Percentiles rank a stretch among this genome's conserved stretches.
Conservation (phyloP, 2,113 vertebrate species). For the Oryzias javanicus region DNA sequence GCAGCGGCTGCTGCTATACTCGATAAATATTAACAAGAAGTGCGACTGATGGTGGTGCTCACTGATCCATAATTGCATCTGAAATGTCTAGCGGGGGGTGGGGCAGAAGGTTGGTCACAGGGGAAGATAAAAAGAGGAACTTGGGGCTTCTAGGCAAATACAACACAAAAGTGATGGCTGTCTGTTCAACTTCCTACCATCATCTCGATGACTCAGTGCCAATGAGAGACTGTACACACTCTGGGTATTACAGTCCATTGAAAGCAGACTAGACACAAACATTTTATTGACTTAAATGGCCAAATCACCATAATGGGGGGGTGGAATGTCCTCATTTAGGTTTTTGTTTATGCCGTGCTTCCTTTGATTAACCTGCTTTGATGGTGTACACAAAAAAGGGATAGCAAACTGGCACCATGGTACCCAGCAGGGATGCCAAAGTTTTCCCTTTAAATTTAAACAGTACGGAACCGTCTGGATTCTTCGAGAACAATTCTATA, state of each 20-base stretch:
- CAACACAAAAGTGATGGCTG: slow-evolving; percentile 43
- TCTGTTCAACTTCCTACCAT: slow-evolving; percentile 46
- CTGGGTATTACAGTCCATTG: slow-evolving; percentile 38
- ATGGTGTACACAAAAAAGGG: too few relatives aligned
- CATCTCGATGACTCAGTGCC: slow-evolving; percentile 40
- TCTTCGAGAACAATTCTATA: too few relatives aligned
- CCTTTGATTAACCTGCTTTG: too few relatives aligned
- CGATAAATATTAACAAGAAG: slow-evolving; percentile 82
- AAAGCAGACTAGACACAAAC: not conserved
- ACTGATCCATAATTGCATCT: slow-evolving; percentile 82
- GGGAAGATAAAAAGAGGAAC: slow-evolving; percentile 45
- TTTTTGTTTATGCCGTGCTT: too few relatives aligned
- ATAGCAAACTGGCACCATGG: too few relatives aligned
- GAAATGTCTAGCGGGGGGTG: slow-evolving; percentile 58
- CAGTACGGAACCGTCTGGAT: too few relatives aligned
- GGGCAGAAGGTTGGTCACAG: slow-evolving; percentile 19
- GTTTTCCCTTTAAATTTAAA: too few relatives aligned
- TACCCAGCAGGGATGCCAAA: too few relatives aligned
- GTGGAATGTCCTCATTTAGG: too few relatives aligned
- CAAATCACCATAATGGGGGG: too few relatives aligned
- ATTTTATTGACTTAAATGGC: too few relatives aligned
- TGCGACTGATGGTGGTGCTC: slow-evolving; percentile 76
- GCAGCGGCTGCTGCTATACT: slow-evolving; percentile 70
- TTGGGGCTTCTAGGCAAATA: slow-evolving; percentile 37
- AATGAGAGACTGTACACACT: slow-evolving; percentile 22